phyloP scores from a whole-genome alignment of 2,888 invertebrate species.

The Tachina fera region DNA sequence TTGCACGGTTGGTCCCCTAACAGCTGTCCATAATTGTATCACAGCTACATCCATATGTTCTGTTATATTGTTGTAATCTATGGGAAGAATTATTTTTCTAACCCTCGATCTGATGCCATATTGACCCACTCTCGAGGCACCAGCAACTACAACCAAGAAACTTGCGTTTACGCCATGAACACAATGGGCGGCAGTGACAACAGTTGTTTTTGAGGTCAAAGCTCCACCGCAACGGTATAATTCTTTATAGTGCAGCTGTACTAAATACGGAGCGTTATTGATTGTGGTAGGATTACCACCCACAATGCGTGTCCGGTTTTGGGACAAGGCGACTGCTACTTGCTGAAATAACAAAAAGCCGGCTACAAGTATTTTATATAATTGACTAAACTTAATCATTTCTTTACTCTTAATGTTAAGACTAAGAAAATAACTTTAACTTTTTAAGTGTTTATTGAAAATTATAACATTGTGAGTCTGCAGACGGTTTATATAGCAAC shows the following conservation, averaged over 20 bases:
- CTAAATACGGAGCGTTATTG: conserved; percentile 46
- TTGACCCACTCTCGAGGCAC: conserved; percentile 32
- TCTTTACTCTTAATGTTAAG: background rate
- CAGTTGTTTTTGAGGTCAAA: too few species aligned
- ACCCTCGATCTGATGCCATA: conserved; percentile 28
- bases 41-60: conserved; percentile 71
- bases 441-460: too few species aligned
- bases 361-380: background rate
- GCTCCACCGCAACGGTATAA: conserved; percentile 72
- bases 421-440: too few species aligned
- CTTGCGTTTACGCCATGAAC: background rate
- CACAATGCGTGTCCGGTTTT: conserved; percentile 48
- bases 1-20: conserved; percentile 49
- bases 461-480: too few species aligned
- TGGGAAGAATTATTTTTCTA: conserved; percentile 25
- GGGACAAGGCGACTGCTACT: background rate
- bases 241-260: conserved; percentile 58
- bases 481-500: too few species aligned
- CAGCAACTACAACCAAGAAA: conserved; percentile 50
- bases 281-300: conserved; percentile 35
- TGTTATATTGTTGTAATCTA: conserved; percentile 4
- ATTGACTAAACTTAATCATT: conserved; percentile 1
- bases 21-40: conserved; percentile 37
- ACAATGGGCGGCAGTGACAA: conserved; percentile 60
- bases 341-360: background rate